Percentiles rank a stretch among this genome's conserved stretches.
Conservation (phyloP, 2,888 invertebrate species). For the Leucophora obtusa region DNA sequence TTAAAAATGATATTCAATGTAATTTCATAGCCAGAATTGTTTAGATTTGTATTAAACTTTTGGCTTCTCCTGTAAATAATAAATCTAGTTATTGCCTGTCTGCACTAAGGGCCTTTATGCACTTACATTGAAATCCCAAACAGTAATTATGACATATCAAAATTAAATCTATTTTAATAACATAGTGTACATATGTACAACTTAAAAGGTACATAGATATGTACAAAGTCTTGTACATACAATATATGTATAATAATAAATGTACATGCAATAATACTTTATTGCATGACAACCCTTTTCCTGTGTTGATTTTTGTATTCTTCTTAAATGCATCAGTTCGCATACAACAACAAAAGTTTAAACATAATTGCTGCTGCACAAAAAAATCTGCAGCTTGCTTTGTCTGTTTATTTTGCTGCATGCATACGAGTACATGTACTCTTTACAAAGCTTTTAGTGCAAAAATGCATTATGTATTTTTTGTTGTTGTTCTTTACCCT, state of each 20-base stretch:
- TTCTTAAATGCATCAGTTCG: conserved; percentile 56
- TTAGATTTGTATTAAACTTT: too few relatives aligned
- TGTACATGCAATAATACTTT: conserved; percentile 54
- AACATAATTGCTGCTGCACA: conserved; percentile 14
- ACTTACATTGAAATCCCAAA: too few relatives aligned
- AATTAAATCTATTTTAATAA: too few relatives aligned
- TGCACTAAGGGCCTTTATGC: too few relatives aligned
- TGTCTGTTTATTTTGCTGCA: conserved; percentile 16
- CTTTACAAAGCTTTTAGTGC: conserved; percentile 27
- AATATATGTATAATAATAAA: neutral
- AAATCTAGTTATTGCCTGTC: too few relatives aligned
- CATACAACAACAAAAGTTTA: conserved; percentile 24
- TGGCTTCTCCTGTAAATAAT: too few relatives aligned
- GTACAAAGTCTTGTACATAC: too few relatives aligned
- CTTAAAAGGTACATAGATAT: too few relatives aligned
- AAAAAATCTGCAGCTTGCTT: conserved; percentile 46
- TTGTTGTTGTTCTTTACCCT: neutral
- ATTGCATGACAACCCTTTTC: conserved; percentile 63
- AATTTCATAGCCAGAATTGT: too few relatives aligned
- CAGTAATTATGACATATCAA: too few relatives aligned
- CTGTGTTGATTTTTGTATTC: conserved; percentile 46
- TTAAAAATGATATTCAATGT: too few relatives aligned
- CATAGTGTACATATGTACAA: too few relatives aligned
- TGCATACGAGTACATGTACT: conserved; percentile 13
- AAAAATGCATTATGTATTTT: conserved; percentile 40